Conservation (phyloP, 2,113 vertebrate species). For the Ploceus nigricollis region DNA sequence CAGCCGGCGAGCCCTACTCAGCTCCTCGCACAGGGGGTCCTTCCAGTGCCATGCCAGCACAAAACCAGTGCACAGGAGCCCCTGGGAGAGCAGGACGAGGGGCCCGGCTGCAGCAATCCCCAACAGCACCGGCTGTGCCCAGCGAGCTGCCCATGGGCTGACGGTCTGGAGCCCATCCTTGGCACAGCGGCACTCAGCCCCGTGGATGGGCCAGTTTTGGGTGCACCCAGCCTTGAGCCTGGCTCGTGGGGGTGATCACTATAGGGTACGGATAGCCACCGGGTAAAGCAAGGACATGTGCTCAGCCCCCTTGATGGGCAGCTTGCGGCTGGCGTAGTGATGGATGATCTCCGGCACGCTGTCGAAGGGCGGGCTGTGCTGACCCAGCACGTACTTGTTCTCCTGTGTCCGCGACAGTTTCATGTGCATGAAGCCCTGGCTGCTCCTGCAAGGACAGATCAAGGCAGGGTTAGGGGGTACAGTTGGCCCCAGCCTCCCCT, state of each 20-base stretch:
- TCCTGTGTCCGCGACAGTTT: slow-evolving; percentile 94
- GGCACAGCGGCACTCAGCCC: not conserved
- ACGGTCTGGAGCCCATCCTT: not conserved
- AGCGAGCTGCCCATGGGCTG: not conserved
- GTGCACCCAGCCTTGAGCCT: not conserved
- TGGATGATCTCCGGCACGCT: slow-evolving; percentile 95
- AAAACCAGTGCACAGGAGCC: not conserved
- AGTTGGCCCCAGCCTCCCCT: too few relatives aligned
- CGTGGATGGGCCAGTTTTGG: not conserved
- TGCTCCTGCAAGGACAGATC: slow-evolving; percentile 83
- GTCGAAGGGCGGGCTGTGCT: slow-evolving; percentile 95
- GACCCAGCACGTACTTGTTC: slow-evolving; percentile 93
- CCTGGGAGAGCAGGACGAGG: not conserved
- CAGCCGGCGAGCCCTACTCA: not conserved
- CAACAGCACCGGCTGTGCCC: not conserved
- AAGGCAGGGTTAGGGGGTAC: not conserved
- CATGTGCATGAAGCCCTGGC: slow-evolving; percentile 99
- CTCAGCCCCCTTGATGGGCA: slow-evolving; percentile 97
- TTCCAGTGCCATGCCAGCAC: not conserved
- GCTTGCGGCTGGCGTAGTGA: slow-evolving; percentile 95
- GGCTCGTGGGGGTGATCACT: slow-evolving; percentile 42
- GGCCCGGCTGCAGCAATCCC: not conserved
- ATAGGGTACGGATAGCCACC: slow-evolving; percentile 93
- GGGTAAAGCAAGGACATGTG: slow-evolving; percentile 98
- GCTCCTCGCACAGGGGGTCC: not conserved